Percentiles rank a stretch among this genome's conserved stretches.
Conservation (phyloP, 2,888 invertebrate genomes). For the Bugula neritina region DNA sequence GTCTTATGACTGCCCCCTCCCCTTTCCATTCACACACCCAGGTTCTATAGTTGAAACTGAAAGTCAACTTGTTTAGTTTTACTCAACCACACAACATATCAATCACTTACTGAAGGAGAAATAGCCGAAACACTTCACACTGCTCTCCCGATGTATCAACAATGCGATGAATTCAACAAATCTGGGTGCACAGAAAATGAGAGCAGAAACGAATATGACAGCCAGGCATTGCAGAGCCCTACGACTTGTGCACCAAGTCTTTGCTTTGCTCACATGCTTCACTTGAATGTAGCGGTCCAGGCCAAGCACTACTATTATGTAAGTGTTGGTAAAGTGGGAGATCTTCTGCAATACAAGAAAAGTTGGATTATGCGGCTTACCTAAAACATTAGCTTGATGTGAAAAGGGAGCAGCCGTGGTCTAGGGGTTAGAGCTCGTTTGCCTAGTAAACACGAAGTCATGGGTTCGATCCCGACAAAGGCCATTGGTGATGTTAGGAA, state of each 20-base stretch:
- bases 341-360: conserved; percentile 6
- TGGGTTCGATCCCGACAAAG: too few relatives aligned
- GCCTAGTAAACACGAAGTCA: too few relatives aligned
- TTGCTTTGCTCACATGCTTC: not conserved
- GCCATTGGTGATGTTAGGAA: too few relatives aligned
- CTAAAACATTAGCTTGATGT: too few relatives aligned
- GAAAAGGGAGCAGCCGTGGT: too few relatives aligned
- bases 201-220: not conserved
- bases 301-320: conserved; percentile 8
- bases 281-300: conserved; percentile 9
- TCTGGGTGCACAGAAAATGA: conserved; percentile 15
- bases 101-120: not conserved
- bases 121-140: not conserved
- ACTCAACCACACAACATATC: too few relatives aligned
- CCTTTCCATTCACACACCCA: too few relatives aligned
- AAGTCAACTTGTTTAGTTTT: too few relatives aligned
- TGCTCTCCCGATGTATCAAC: not conserved
- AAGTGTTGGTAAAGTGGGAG: conserved; percentile 6
- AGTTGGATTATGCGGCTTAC: too few relatives aligned
- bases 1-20: too few relatives aligned
- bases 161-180: not conserved
- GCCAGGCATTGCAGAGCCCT: not conserved
- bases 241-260: not conserved
- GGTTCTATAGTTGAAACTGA: too few relatives aligned
- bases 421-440: too few relatives aligned